A percentile compares a stretch with the other conserved stretches of the same genome.
Conservation (phyloP, 1,140 invertebrate species). For the Zaprionus nigranus region DNA sequence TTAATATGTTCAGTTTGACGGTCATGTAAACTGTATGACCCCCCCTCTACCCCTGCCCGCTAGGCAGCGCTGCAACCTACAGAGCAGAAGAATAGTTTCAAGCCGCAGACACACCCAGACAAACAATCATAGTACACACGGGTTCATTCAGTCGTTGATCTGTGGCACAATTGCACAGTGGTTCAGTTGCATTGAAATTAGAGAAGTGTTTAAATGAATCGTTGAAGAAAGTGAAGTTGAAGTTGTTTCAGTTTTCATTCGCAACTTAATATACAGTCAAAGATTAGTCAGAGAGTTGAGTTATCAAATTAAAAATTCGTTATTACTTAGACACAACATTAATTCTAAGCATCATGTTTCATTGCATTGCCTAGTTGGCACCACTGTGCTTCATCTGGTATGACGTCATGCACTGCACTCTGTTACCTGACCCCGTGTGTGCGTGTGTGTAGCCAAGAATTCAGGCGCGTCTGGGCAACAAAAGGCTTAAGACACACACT, state of each 20-base stretch:
- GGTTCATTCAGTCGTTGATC: slow-evolving; percentile 9
- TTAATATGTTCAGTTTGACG: neutral
- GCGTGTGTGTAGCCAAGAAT: slow-evolving; percentile 3
- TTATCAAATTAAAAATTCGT: too few relatives aligned
- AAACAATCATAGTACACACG: slow-evolving; percentile 2
- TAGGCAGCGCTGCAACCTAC: slow-evolving; percentile 9
- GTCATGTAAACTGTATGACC: slow-evolving; percentile 2
- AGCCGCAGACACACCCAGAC: slow-evolving; percentile 16
- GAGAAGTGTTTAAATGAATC: neutral
- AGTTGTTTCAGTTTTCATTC: too few relatives aligned
- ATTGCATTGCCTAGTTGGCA: neutral
- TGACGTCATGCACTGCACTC: slow-evolving; percentile 21
- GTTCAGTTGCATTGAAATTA: slow-evolving; percentile 5
- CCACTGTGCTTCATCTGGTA: slow-evolving; percentile 1
- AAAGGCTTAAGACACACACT: slow-evolving; percentile 37
- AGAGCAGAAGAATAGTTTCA: neutral
- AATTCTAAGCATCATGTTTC: too few relatives aligned
- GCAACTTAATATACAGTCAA: too few relatives aligned
- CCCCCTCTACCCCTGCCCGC: neutral
- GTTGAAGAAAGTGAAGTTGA: too few relatives aligned
- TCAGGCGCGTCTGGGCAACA: slow-evolving; percentile 21
- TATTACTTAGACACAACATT: too few relatives aligned
- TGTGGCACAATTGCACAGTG: slow-evolving; percentile 18
- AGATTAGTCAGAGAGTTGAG: too few relatives aligned
- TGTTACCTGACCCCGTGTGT: slow-evolving; percentile 23